Evolutionary conservation across 1,140 invertebrate species (phyloP).

Genomic region (Drosophila grimshawi): DNA sequence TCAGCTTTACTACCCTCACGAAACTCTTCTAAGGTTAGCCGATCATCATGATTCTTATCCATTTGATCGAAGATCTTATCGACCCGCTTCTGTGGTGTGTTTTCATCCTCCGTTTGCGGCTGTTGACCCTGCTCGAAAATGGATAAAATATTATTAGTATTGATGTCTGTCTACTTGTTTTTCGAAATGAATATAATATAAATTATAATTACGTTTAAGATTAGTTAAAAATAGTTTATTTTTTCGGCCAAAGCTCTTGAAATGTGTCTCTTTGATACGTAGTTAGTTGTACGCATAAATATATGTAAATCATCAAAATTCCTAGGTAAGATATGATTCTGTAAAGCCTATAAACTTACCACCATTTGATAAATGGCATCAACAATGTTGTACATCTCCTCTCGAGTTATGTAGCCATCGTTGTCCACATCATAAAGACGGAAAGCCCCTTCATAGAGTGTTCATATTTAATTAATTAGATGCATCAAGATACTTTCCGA

Average conservation of each 20-base stretch:
- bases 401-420: conserved; percentile 98
- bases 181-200: not conserved
- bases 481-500: no score
- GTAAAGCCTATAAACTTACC: conserved; percentile 87
- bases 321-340: no score
- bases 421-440: conserved; percentile 98
- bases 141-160: not conserved
- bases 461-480: not conserved
- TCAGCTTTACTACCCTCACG: conserved; percentile 97
- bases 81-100: conserved; percentile 97
- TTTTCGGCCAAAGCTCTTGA: no score
- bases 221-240: no score
- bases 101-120: conserved; percentile 95
- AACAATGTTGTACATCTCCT: conserved; percentile 99
- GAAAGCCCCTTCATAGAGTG: conserved; percentile 94
- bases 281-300: no score
- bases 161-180: no score
- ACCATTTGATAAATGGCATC: conserved; percentile 99
- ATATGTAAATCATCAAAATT: no score
- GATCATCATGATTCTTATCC: conserved; percentile 98
- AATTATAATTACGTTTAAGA: not conserved
- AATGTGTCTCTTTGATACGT: no score
- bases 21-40: conserved; percentile 68
- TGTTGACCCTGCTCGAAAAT: conserved; percentile 90
- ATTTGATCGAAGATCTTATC: conserved; percentile 99